Evolutionary conservation across 2,888 invertebrate species (phyloP).

Genomic region (Netelia fuscicornis): DNA sequence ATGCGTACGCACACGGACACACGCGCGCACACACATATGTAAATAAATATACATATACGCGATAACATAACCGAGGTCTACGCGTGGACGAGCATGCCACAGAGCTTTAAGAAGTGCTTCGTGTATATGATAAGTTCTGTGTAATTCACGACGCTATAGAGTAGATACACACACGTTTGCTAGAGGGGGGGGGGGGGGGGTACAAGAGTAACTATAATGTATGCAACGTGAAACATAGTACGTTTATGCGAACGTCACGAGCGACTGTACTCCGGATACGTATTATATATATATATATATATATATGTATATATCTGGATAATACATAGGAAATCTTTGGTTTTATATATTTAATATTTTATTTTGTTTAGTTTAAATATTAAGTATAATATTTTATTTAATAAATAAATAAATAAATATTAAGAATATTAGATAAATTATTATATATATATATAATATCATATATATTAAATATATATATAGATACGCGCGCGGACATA

Average conservation of each 20-base stretch:
- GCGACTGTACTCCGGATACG: conserved; percentile 11
- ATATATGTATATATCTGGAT: too few species aligned
- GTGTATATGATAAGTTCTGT: conserved; percentile 59
- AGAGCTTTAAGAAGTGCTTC: conserved; percentile 50
- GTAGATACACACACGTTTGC: conserved; percentile 15
- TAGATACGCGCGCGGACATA: too few species aligned
- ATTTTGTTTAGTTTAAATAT: too few species aligned
- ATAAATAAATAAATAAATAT: too few species aligned
- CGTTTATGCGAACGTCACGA: conserved; percentile 60
- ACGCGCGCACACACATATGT: conserved; percentile 23
- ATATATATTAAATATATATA: too few species aligned
- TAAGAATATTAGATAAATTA: too few species aligned
- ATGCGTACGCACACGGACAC: neutral
- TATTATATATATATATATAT: neutral
- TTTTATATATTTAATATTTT: too few species aligned
- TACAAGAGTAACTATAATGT: conserved; percentile 48
- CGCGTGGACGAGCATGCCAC: conserved; percentile 44
- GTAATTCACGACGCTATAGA: conserved; percentile 53
- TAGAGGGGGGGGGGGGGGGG: conserved; percentile 1
- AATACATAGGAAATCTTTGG: too few species aligned
- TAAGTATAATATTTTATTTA: too few species aligned
- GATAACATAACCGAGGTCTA: conserved; percentile 31
- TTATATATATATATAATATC: too few species aligned
- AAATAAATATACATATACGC: conserved; percentile 5
- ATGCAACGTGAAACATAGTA: conserved; percentile 56